Percentiles rank a stretch among this genome's conserved stretches.
These are phyloP conservation scores for Epinotia ramella DNA, from an alignment of 2,888 invertebrate genomes.

Conservation along the genomic window DNA sequence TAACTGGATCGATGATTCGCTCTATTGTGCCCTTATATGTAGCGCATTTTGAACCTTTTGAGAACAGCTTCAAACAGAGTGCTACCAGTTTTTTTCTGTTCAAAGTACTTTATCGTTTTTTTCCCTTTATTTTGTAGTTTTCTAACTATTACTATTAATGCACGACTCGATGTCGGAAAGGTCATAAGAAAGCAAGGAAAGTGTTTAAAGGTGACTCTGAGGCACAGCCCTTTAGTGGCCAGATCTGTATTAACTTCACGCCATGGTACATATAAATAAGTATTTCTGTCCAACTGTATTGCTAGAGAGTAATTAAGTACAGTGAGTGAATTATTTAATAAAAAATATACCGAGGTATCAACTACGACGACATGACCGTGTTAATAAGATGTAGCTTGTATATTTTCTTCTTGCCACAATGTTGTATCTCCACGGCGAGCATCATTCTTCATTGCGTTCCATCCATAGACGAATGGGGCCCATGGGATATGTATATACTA, in stretches of 20 bases:
- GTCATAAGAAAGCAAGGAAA: background rate
- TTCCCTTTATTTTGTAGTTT: background rate
- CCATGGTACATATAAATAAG: too few relatives aligned
- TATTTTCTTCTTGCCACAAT: background rate
- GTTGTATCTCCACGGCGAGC: background rate
- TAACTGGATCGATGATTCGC: slow-evolving; percentile 34
- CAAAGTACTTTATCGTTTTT: background rate
- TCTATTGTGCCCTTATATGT: slow-evolving; percentile 22
- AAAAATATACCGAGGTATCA: too few relatives aligned
- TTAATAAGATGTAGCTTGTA: too few relatives aligned
- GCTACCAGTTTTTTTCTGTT: background rate
- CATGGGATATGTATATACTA: slow-evolving; percentile 6
- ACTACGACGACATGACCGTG: too few relatives aligned
- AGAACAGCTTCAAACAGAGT: background rate
- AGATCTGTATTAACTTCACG: too few relatives aligned
- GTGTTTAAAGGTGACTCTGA: too few relatives aligned
- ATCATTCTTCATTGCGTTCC: slow-evolving; percentile 18
- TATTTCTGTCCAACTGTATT: too few relatives aligned
- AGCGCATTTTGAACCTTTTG: background rate
- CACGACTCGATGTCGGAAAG: background rate
- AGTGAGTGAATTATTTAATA: too few relatives aligned
- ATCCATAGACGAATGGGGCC: slow-evolving; percentile 18
- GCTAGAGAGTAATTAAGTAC: too few relatives aligned
- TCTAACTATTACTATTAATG: background rate
- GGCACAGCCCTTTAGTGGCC: too few relatives aligned